Evolutionary conservation across 2,888 invertebrate species (phyloP).

Genomic region (Abscondita cerata): DNA sequence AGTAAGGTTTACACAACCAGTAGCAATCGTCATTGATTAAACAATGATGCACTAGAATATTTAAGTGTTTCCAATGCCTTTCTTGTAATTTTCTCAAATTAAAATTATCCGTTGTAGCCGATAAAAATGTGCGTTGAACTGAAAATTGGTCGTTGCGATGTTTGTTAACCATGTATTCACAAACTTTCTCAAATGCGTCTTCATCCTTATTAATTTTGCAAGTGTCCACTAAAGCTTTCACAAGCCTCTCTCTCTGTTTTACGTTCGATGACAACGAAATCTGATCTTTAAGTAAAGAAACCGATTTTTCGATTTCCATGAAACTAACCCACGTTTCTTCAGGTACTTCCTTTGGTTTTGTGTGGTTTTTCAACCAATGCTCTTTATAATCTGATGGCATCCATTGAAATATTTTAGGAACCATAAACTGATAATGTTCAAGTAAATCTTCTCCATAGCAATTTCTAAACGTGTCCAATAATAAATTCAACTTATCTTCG

Average conservation of each 20-base stretch:
- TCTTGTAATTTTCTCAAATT: conserved; percentile 7
- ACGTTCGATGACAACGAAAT: conserved; percentile 13
- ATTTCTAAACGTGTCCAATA: conserved; percentile 6
- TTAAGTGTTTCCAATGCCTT: conserved; percentile 21
- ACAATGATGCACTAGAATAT: not conserved
- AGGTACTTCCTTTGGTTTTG: not conserved
- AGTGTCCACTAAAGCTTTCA: conserved; percentile 12
- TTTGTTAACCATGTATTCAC: conserved; percentile 4
- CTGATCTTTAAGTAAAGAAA: conserved; percentile 20
- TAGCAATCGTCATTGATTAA: not conserved
- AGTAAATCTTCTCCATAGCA: conserved; percentile 18
- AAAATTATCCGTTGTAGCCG: not conserved
- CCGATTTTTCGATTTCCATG: conserved; percentile 18
- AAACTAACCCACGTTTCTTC: conserved; percentile 16
- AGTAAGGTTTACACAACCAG: not conserved
- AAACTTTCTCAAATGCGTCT: conserved; percentile 14
- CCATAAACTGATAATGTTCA: not conserved
- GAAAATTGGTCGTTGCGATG: conserved; percentile 20
- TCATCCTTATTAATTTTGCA: conserved; percentile 25
- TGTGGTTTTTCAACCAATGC: conserved; percentile 4
- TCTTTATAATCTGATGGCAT: conserved; percentile 18
- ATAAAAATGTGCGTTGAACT: not conserved
- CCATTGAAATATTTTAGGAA: conserved; percentile 8
- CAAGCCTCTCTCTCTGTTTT: conserved; percentile 4
- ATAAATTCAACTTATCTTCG: conserved; percentile 5